Conservation (phyloP, 2,113 vertebrate species). For the Pholis gunnellus region DNA sequence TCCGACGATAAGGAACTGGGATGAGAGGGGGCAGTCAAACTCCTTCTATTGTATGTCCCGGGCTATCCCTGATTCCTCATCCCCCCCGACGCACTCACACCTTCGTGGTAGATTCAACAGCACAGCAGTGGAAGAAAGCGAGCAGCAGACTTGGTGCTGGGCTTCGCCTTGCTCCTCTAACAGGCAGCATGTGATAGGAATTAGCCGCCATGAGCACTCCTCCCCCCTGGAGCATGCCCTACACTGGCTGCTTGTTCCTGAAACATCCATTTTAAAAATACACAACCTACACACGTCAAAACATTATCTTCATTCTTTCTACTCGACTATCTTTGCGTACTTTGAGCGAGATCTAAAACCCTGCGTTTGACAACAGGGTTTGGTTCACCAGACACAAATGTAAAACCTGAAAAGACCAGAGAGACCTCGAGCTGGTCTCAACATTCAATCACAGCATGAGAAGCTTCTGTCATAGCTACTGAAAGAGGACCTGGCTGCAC, state of each 20-base stretch:
- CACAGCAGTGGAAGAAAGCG: slow-evolving; percentile 15
- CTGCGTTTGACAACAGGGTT: background rate
- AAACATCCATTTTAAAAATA: background rate
- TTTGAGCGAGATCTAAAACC: background rate
- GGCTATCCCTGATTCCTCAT: background rate
- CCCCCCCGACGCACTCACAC: slow-evolving; percentile 46
- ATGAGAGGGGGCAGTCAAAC: slow-evolving; percentile 27
- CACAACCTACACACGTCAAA: background rate
- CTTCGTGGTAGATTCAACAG: slow-evolving; percentile 58
- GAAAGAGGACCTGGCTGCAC: no score
- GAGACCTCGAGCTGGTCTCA: no score
- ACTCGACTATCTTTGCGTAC: no score
- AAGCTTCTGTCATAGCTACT: no score
- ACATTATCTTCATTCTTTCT: background rate
- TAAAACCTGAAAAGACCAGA: background rate
- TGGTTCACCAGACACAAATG: no score
- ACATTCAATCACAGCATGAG: background rate
- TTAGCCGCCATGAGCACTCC: slow-evolving; percentile 61
- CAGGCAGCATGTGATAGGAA: slow-evolving; percentile 81
- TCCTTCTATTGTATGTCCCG: background rate
- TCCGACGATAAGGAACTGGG: slow-evolving; percentile 26
- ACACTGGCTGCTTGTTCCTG: slow-evolving; percentile 7
- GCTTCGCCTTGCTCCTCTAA: slow-evolving; percentile 58
- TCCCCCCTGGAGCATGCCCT: slow-evolving; percentile 11
- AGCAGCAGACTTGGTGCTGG: background rate